Evolutionary conservation across 1,140 invertebrate species (phyloP).

Genomic region (Trichonephila inaurata): DNA sequence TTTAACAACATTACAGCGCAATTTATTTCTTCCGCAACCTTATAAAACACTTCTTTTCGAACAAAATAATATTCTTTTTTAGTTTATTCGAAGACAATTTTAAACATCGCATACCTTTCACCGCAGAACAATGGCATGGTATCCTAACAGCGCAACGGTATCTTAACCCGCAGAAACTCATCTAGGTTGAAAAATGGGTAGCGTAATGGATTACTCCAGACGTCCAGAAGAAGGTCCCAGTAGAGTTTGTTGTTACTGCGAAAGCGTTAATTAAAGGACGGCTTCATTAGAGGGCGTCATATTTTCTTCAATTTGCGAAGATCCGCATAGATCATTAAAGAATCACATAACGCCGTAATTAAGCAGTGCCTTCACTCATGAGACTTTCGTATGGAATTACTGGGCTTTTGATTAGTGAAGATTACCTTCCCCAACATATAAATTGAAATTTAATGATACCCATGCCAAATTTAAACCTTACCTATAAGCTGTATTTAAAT

Average conservation of each 20-base stretch:
- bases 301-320: conserved; percentile 64
- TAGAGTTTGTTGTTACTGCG: neutral
- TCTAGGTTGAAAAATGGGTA: conserved; percentile 19
- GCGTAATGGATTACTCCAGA: conserved; percentile 36
- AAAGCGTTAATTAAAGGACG: conserved; percentile 39
- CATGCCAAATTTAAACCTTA: neutral
- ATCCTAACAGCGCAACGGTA: neutral
- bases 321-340: conserved; percentile 40
- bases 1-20: too few species aligned
- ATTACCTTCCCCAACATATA: neutral
- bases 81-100: neutral
- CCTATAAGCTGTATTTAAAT: neutral
- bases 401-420: conserved; percentile 6
- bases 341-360: conserved; percentile 67
- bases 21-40: too few species aligned
- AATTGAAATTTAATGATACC: conserved; percentile 64
- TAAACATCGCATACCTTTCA: neutral
- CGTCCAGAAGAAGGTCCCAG: neutral
- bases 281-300: conserved; percentile 60
- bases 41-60: neutral
- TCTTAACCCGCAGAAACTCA: neutral
- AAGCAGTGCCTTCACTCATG: conserved; percentile 1
- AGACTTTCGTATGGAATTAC: neutral
- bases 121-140: neutral
- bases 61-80: neutral